Base-by-base conservation (phyloP, 2,797 vertebrate genomes). In the Pangasius djambal region DNA sequence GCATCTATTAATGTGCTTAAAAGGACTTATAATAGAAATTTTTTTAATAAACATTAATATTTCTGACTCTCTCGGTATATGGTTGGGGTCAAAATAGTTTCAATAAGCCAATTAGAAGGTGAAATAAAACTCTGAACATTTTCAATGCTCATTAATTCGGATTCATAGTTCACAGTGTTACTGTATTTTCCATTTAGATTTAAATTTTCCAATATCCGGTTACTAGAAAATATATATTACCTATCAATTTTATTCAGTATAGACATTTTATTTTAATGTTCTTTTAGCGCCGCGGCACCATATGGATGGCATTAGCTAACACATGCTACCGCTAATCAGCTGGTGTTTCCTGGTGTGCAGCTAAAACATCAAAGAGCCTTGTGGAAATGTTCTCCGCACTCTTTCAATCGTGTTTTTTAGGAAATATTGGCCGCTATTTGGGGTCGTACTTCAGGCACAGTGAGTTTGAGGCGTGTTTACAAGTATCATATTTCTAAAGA, bases 341-440 rank as follows among this genome's bases (percentile, higher is more conserved):
- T 12, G 52, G 22, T 44, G 74, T 31, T 86, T 89, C 79, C 78
- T 86, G 65, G 69, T 85, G 86, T 85, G 86, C 67, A 83, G 86
- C 78, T 78, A 61, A 74, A 87, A 88, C 86, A 88, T 92, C 89
- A 90, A 92, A 90, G 88, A n/a, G 13, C 31, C 18, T 6, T 37
- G 78, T 37, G 31, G 78, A 59, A 59, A 37, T 25, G 31, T 25
- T 81, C 78, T 25, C 15, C 18, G 57, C 52, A 50, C 59, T 22
- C 6, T 82, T 57, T 83, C 59, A 12, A 28, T 61, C 34, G 31
- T 0, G 40, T 40, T 74, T 74, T 44, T 74, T 37, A 59, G 78
- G n/a, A 37, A 44, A 63, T 83, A 25, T 59, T 13, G 52, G 13
- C 31, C 10, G 16, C 9, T 44, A 18, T 74, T 52, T 9, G 28